phyloP scores from a whole-genome alignment of 2,113 vertebrate species.

The Castor canadensis region DNA sequence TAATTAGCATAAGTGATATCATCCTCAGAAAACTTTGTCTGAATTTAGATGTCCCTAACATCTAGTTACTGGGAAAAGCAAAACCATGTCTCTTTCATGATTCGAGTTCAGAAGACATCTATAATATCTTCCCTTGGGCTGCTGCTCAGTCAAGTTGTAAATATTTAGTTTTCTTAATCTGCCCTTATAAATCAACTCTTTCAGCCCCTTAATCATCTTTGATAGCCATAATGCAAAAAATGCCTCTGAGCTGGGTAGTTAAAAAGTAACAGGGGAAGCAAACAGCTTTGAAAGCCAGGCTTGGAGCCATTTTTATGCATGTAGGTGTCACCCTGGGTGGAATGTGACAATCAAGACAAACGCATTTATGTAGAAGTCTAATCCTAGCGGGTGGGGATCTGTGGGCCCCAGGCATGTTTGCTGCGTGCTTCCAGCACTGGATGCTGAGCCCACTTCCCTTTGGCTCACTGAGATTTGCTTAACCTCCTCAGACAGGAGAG shows the following conservation, averaged over 20 bases:
- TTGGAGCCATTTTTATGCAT: not conserved
- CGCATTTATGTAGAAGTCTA: not conserved
- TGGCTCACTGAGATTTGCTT: conserved; percentile 43
- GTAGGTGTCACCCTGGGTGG: conserved; percentile 27
- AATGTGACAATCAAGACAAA: conserved; percentile 69
- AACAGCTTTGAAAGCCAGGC: conserved; percentile 25
- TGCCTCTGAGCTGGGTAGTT: conserved; percentile 19
- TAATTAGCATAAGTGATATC: conserved; percentile 48
- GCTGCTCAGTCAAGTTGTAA: not conserved
- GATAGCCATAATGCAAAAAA: conserved; percentile 50
- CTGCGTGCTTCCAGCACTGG: fast-evolving
- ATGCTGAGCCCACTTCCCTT: not conserved
- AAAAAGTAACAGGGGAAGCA: conserved; percentile 48
- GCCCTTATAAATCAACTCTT: conserved; percentile 54
- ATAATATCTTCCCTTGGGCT: not conserved
- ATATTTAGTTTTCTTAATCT: conserved; percentile 59
- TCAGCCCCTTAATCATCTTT: not conserved
- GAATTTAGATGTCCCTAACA: conserved; percentile 2
- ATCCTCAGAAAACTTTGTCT: not conserved
- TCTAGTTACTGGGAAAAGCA: conserved; percentile 41
- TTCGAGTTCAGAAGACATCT: conserved; percentile 9
- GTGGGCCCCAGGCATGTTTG: not conserved
- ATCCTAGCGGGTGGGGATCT: not conserved
- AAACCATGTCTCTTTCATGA: not conserved
- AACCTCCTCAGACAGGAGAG: not conserved